phyloP scores from a whole-genome alignment of 2,888 invertebrate genomes.

The Sympetrum striolatum region DNA sequence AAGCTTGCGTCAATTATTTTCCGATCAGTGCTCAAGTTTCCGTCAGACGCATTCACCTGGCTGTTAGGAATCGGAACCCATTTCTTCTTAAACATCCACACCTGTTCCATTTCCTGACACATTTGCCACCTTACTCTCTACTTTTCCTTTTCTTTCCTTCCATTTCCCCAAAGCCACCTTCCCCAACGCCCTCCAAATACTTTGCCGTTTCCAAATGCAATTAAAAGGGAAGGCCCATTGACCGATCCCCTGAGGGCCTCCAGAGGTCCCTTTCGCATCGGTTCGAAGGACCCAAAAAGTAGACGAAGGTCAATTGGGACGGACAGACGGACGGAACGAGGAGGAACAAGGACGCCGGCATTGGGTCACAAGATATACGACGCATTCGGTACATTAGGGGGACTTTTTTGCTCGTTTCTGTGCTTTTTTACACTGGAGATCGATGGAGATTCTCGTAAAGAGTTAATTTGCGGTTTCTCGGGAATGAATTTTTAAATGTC shows the following conservation, averaged over 20 bases:
- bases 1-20: no score
- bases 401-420: background rate
- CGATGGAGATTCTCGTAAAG: background rate
- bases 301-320: background rate
- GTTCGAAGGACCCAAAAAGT: background rate
- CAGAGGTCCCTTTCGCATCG: background rate
- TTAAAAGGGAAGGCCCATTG: slow-evolving; percentile 22
- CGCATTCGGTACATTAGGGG: background rate
- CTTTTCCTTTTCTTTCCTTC: background rate
- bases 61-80: background rate
- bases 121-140: background rate
- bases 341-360: background rate
- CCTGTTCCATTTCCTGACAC: slow-evolving; percentile 28
- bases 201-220: slow-evolving; percentile 33
- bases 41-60: no score
- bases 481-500: background rate
- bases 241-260: slow-evolving; percentile 1
- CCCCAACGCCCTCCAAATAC: background rate
- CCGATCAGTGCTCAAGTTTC: no score
- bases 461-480: background rate
- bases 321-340: background rate
- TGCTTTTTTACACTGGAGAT: background rate
- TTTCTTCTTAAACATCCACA: background rate
- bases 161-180: background rate
- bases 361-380: background rate